Evolutionary conservation across 1,140 invertebrate genomes (phyloP), one percentile per base, ranked within the genome.

Genomic region (Nasonia giraulti): DNA sequence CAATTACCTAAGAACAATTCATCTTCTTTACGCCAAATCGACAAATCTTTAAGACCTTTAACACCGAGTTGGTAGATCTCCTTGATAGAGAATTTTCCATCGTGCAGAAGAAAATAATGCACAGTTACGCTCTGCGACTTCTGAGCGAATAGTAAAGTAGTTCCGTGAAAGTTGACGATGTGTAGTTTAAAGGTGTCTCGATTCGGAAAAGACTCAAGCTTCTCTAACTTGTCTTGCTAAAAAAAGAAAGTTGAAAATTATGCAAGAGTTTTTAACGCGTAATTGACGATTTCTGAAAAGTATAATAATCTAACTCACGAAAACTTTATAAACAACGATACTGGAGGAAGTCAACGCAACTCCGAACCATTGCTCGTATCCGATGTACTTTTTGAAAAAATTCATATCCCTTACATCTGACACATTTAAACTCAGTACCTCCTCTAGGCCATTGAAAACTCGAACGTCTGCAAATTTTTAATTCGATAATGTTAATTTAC

Each of bases 1-100:
- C 31, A 50, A 23, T 79, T 40, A 84, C 83, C 76, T 11, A 84
- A 79, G 5, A 77, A 33, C 20, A 62, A 62, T 75, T 84, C 40
- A 37, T 62, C 47, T 11, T 47, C 27, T 33, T 17, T 17, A 7
- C n/a, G 37, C 66, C 76, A 71, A 23, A 75, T 2, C 47, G 37
- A 62, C 0, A 84, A 27, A 73, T 84, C 77, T 75, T 66, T 80
- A 33, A 75, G 31, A 71, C 31, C 40, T 55, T 79, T 27, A 37
- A 79, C 55, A 7, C 3, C 17, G 17, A n/a, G 17, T 23, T 79
- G 40, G 6, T 62, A 20, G n/a, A 71, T 79, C 33, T 79, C 31
- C 71, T 12, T 23, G 50, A 84, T 84, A 4, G 14, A 47, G 37
- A 37, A 73, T 73, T 55, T 50, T 73, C n/a, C 17, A 71, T 73